Base-by-base conservation (phyloP, 2,113 vertebrate genomes). In the Cinclus mexicanus region DNA sequence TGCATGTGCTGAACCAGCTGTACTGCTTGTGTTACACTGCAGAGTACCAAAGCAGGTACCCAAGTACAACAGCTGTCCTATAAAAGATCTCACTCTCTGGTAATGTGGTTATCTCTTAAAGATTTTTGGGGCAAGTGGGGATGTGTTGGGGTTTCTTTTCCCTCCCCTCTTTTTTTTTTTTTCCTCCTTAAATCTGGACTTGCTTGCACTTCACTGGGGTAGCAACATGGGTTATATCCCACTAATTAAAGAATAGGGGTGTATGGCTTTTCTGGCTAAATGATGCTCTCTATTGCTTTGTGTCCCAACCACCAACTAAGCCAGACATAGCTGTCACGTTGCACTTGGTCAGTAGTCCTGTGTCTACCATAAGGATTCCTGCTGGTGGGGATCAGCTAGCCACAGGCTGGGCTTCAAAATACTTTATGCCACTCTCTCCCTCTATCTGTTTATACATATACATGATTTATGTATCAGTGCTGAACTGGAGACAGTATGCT, bases 111-210 rank as follows among this genome's bases (percentile, higher is more conserved):
- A 8, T 3, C 13, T 70, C n/a, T 59, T 61, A 26, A 49, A 82
- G 6, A 17, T 39, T 63, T 35, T 12, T 4, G 3, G 11, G 10
- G 20, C 4, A 8, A 44, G 6, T 19, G 25, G 12, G 4, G 2
- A 3, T 47, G 12, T 23, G 3, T 25, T 57, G 13, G 14, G 20
- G 0, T 22, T 24, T 41, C 18, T 31, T 37, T 25, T 24, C 20
- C 11, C 11, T 49, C 24, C 24, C 37, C 15, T 21, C 7, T 39
- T 5, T 39, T 26, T 24, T 9, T 12, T 28, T 37, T 22, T 7
- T 4, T 28, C 1, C 3, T 2, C 5, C 6, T 1, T 11, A 13
- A 21, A 6, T 24, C 20, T 24, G 4, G 10, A 7, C 23, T 82
- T 68, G 14, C 35, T 75, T 63, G 28, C 2, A 10, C 6, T 29